These are phyloP conservation scores for Microtus montanus DNA, from an alignment of 2,113 vertebrate species.

Conservation along the genomic window DNA sequence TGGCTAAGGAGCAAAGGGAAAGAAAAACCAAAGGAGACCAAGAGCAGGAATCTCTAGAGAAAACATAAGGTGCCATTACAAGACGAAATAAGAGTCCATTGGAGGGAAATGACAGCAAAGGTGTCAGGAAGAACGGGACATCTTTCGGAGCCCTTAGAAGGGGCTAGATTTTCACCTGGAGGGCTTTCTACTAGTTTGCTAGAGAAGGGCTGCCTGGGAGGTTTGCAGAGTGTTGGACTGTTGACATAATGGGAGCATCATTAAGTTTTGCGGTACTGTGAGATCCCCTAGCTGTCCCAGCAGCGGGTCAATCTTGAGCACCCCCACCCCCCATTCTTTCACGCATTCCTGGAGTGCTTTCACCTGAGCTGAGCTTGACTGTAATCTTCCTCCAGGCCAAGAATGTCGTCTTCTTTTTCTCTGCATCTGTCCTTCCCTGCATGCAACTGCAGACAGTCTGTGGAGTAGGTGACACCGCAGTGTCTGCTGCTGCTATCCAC, in stretches of 20 bases:
- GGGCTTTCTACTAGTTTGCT: background rate
- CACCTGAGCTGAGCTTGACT: conserved; percentile 60
- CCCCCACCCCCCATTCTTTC: conserved; percentile 15
- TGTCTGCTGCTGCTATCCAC: background rate
- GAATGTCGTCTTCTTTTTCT: background rate
- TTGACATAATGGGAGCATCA: background rate
- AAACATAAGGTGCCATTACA: background rate
- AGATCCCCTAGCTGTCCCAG: background rate
- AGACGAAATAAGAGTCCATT: background rate
- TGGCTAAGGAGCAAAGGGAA: background rate
- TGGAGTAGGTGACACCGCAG: background rate
- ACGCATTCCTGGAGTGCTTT: conserved; percentile 55
- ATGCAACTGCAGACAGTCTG: background rate
- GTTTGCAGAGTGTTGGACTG: background rate
- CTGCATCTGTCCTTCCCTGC: background rate
- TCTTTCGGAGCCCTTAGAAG: background rate
- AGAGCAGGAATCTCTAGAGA: background rate
- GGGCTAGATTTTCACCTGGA: background rate
- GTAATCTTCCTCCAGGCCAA: conserved; percentile 42
- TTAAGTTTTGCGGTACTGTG: background rate
- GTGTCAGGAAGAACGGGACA: background rate
- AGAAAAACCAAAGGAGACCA: background rate
- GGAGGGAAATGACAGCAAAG: background rate
- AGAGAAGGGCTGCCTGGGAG: background rate
- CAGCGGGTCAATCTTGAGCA: background rate